A percentile compares a stretch with the other conserved stretches of the same genome.
These are phyloP conservation scores for Azorinus chamasolen DNA, from an alignment of 2,888 invertebrate genomes.

Conservation along the genomic window DNA sequence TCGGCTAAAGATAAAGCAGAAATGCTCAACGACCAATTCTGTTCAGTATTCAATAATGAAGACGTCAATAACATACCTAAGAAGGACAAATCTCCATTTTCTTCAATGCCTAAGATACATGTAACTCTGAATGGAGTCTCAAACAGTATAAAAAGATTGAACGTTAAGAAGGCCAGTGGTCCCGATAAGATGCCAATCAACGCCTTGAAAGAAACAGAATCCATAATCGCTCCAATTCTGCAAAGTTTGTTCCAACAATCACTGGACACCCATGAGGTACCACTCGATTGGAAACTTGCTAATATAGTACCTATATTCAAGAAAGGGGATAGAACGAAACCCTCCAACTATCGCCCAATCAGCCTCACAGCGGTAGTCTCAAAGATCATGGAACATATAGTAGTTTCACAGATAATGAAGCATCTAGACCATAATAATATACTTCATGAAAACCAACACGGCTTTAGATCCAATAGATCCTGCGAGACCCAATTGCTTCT, in stretches of 20 bases:
- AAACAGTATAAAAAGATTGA: slow-evolving; percentile 5
- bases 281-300: slow-evolving; percentile 33
- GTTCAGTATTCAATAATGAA: slow-evolving; percentile 32
- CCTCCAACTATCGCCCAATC: slow-evolving; percentile 33
- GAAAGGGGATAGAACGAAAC: slow-evolving; percentile 35
- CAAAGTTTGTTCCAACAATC: slow-evolving; percentile 40
- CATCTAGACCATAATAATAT: slow-evolving; percentile 39
- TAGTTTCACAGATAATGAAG: slow-evolving; percentile 47
- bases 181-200: slow-evolving; percentile 41
- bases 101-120: slow-evolving; percentile 20
- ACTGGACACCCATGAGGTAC: slow-evolving; percentile 28
- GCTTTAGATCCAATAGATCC: slow-evolving; percentile 10
- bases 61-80: slow-evolving; percentile 8
- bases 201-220: slow-evolving; percentile 22
- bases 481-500: slow-evolving; percentile 56
- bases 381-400: slow-evolving; percentile 46
- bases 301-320: slow-evolving; percentile 30
- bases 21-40: slow-evolving; percentile 33
- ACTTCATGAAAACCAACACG: slow-evolving; percentile 41
- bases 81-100: slow-evolving; percentile 28
- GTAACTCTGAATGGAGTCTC: slow-evolving; percentile 14
- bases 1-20: slow-evolving; percentile 33
- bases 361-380: slow-evolving; percentile 34
- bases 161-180: slow-evolving; percentile 35
- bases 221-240: slow-evolving; percentile 36